Evolutionary conservation across 2,113 vertebrate genomes (phyloP).

Genomic region (Aplodontia rufa): DNA sequence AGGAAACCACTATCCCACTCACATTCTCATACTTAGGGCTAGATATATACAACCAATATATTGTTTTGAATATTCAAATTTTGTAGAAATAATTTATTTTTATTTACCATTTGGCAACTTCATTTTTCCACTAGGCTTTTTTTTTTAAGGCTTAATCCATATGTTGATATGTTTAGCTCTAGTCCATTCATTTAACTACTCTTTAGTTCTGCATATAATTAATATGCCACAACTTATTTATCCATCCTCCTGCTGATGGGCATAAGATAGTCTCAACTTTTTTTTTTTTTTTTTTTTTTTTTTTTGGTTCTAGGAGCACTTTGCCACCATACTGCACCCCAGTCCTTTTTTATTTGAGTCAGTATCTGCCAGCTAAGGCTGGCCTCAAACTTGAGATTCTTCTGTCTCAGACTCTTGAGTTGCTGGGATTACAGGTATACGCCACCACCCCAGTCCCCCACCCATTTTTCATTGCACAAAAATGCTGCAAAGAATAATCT

Average conservation of each 20-base stretch:
- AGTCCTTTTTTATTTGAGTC: too few species aligned
- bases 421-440: too few species aligned
- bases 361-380: too few species aligned
- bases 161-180: neutral
- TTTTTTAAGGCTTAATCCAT: neutral
- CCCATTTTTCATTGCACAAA: neutral
- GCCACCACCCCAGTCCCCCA: too few species aligned
- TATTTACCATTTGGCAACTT: neutral
- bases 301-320: too few species aligned
- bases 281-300: too few species aligned
- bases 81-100: neutral
- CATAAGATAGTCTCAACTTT: neutral
- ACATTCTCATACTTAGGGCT: neutral
- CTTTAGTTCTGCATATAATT: neutral
- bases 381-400: too few species aligned
- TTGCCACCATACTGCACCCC: too few species aligned
- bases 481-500: neutral
- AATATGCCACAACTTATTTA: neutral
- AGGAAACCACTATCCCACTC: neutral
- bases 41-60: neutral
- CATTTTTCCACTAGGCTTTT: neutral
- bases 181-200: neutral
- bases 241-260: neutral
- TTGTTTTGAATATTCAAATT: neutral
- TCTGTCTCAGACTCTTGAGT: too few species aligned